Percentiles rank a stretch among this genome's conserved stretches.
Conservation (phyloP, 2,888 invertebrate species). For the Acrobasis consociella region DNA sequence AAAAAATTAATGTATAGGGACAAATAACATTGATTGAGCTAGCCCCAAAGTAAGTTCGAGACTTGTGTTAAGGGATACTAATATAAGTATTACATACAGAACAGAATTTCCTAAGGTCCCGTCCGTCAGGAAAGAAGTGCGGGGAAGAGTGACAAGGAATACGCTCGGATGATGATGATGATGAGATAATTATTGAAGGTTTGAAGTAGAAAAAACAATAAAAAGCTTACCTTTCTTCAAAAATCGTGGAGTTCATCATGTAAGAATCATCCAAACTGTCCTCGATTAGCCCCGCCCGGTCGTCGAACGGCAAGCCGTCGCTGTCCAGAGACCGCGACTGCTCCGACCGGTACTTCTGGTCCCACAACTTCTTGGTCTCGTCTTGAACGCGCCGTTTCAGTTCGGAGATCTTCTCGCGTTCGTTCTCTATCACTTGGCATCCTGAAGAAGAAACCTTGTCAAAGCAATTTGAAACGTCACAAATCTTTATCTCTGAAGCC, state of each 20-base stretch:
- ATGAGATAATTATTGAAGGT: too few species aligned
- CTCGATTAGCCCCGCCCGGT: slow-evolving; percentile 36
- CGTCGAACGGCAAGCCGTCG: slow-evolving; percentile 42
- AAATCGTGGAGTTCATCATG: slow-evolving; percentile 60
- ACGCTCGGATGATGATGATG: too few species aligned
- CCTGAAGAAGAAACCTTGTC: slow-evolving; percentile 76
- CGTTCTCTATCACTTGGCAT: slow-evolving; percentile 95
- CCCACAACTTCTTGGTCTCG: slow-evolving; percentile 95
- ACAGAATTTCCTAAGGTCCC: too few species aligned
- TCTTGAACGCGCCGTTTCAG: slow-evolving; percentile 93
- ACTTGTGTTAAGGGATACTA: too few species aligned
- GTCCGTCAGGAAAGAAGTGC: too few species aligned
- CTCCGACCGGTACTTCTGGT: slow-evolving; percentile 65
- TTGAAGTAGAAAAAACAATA: too few species aligned
- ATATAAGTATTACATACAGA: too few species aligned
- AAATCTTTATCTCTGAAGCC: too few species aligned
- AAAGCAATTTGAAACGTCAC: background rate
- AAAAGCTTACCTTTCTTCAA: slow-evolving; percentile 66
- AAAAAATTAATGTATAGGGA: too few species aligned
- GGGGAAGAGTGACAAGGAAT: too few species aligned
- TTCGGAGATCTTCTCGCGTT: slow-evolving; percentile 92
- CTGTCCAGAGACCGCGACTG: slow-evolving; percentile 56
- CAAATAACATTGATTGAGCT: too few species aligned
- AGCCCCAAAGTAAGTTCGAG: too few species aligned
- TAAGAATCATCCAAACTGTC: slow-evolving; percentile 63